A percentile compares a stretch with the other conserved stretches of the same genome.
Conservation (phyloP, 2,888 invertebrate species). For the Stenichneumon culpator region DNA sequence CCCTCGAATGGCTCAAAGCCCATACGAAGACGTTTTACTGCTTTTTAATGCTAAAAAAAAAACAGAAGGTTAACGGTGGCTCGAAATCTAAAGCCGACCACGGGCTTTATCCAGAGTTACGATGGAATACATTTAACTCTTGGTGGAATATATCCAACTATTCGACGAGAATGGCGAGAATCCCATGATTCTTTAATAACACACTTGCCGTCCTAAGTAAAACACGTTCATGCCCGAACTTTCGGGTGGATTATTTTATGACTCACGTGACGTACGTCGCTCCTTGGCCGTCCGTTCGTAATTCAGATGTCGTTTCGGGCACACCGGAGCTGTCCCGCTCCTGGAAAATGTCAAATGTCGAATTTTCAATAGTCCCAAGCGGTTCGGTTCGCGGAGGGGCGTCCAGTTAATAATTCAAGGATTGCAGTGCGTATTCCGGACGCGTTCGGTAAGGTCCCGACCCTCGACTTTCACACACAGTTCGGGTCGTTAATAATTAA, state of each 20-base stretch:
- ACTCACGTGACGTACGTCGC: constrained; percentile 37
- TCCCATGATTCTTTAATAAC: background rate
- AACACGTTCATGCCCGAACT: background rate
- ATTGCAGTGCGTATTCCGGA: constrained; percentile 47
- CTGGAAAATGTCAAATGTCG: constrained; percentile 51
- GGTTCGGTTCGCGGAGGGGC: constrained; percentile 22
- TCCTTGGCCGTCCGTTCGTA: background rate
- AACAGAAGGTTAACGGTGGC: background rate
- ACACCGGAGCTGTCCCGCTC: background rate
- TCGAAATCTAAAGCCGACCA: background rate
- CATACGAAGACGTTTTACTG: background rate
- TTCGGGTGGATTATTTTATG: background rate
- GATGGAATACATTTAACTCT: background rate
- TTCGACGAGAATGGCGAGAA: background rate
- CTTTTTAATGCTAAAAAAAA: background rate
- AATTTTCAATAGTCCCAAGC: constrained; percentile 53
- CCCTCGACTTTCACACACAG: constrained; percentile 29
- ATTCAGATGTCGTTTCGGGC: background rate
- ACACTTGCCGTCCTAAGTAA: background rate
- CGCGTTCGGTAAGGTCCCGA: constrained; percentile 30
- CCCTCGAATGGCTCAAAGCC: background rate
- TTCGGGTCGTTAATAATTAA: constrained; percentile 56
- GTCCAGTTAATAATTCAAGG: constrained; percentile 61
- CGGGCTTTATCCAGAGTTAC: background rate
- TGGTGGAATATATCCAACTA: background rate